These are phyloP conservation scores for Oreochromis mossambicus DNA, from an alignment of 2,797 vertebrate species.

Conservation along the genomic window DNA sequence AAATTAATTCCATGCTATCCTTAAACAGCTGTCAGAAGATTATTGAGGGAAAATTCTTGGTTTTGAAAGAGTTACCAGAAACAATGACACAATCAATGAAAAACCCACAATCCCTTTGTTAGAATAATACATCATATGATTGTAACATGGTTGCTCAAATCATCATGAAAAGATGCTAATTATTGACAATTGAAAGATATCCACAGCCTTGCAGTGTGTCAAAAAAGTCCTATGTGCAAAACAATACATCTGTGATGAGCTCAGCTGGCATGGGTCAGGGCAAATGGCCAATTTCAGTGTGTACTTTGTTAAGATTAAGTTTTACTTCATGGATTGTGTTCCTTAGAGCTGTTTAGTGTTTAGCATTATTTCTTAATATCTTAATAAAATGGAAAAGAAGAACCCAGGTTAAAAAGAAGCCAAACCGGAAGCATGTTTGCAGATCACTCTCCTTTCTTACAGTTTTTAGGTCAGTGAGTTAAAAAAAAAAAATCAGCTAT, in stretches of 20 bases:
- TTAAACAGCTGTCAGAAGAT: not conserved
- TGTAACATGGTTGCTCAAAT: not conserved
- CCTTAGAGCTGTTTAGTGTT: not conserved
- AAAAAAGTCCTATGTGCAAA: not conserved
- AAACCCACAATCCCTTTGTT: not conserved
- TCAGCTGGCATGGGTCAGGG: not conserved
- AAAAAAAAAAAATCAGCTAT: not conserved
- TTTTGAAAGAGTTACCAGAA: not conserved
- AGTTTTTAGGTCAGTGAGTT: not conserved
- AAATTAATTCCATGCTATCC: not conserved
- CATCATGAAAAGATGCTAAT: not conserved
- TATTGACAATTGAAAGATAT: not conserved
- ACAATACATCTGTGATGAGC: not conserved
- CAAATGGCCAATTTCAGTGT: not conserved
- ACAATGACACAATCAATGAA: not conserved
- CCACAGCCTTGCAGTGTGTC: not conserved
- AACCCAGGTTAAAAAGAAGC: not conserved
- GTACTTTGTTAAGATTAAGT: not conserved
- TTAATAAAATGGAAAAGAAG: not conserved
- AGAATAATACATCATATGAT: not conserved
- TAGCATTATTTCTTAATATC: not conserved
- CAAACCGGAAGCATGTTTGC: not conserved
- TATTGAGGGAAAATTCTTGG: not conserved
- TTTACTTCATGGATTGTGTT: not conserved
- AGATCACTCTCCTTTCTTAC: not conserved